These are phyloP conservation scores for Drosophila saltans DNA, from an alignment of 1,140 invertebrate genomes.

Conservation along the genomic window DNA sequence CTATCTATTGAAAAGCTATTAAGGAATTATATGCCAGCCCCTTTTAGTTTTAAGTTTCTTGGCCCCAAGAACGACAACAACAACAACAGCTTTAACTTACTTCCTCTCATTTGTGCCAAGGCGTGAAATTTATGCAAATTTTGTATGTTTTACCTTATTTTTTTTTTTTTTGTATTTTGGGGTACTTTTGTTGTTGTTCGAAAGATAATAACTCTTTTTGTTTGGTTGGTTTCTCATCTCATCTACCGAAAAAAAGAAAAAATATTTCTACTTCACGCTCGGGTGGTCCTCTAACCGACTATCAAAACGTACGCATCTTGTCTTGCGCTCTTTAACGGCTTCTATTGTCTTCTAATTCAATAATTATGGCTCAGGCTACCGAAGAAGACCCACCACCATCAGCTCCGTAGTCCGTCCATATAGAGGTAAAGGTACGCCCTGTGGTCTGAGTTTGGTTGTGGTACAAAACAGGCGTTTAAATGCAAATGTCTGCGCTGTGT, in stretches of 20 bases:
- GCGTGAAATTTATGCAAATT: conserved; percentile 82
- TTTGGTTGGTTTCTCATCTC: conserved; percentile 46
- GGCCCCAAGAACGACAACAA: too few relatives aligned
- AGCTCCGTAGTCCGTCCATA: conserved; percentile 1
- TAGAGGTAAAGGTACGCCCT: not conserved
- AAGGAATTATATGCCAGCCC: not conserved
- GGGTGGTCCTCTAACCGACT: conserved; percentile 62
- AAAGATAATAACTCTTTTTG: conserved; percentile 81
- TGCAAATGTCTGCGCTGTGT: conserved; percentile 77
- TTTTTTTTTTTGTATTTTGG: too few relatives aligned
- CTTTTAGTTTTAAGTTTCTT: not conserved
- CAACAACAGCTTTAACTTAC: conserved; percentile 38
- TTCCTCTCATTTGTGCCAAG: conserved; percentile 45
- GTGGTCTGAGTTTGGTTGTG: conserved; percentile 29
- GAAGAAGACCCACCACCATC: conserved; percentile 27
- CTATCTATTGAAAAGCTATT: not conserved
- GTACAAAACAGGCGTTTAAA: conserved; percentile 79
- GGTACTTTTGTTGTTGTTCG: conserved; percentile 19
- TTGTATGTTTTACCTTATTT: not conserved
- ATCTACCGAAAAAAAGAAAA: conserved; percentile 33
- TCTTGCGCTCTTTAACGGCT: conserved; percentile 46
- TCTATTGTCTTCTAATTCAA: conserved; percentile 76
- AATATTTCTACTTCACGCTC: conserved; percentile 57
- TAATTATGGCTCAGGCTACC: conserved; percentile 75
- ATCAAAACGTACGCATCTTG: conserved; percentile 73